Evolutionary conservation across 2,797 vertebrate species (phyloP).

Genomic region (Mustela erminea): DNA sequence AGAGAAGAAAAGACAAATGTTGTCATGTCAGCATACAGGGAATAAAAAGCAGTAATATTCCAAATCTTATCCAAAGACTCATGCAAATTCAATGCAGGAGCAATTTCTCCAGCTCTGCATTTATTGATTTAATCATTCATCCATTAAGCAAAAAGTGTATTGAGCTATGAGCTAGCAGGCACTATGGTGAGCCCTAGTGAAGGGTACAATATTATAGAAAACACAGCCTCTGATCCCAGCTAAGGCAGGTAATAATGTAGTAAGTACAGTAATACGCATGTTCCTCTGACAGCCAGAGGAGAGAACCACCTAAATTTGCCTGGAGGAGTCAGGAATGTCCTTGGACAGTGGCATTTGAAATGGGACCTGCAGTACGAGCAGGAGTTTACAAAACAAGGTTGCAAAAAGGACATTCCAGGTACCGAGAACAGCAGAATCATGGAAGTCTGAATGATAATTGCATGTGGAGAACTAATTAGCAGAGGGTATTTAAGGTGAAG

Average conservation of each 20-base stretch:
- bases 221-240: neutral
- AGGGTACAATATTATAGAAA: neutral
- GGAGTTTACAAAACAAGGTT: neutral
- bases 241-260: neutral
- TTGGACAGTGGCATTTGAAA: neutral
- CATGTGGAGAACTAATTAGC: neutral
- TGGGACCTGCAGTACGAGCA: neutral
- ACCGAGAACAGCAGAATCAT: neutral
- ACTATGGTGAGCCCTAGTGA: neutral
- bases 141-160: neutral
- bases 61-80: neutral
- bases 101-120: neutral
- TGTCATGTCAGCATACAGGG: slow-evolving; percentile 5
- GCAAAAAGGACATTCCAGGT: neutral
- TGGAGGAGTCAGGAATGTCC: neutral
- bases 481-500: neutral
- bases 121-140: neutral
- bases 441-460: neutral
- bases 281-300: neutral
- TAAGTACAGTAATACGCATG: neutral
- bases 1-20: slow-evolving; percentile 39
- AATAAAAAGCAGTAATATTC: neutral
- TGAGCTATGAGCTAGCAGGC: neutral
- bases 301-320: neutral
- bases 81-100: neutral